These are phyloP conservation scores for Tadarida brasiliensis DNA, from an alignment of 2,797 vertebrate genomes.

Conservation along the genomic window DNA sequence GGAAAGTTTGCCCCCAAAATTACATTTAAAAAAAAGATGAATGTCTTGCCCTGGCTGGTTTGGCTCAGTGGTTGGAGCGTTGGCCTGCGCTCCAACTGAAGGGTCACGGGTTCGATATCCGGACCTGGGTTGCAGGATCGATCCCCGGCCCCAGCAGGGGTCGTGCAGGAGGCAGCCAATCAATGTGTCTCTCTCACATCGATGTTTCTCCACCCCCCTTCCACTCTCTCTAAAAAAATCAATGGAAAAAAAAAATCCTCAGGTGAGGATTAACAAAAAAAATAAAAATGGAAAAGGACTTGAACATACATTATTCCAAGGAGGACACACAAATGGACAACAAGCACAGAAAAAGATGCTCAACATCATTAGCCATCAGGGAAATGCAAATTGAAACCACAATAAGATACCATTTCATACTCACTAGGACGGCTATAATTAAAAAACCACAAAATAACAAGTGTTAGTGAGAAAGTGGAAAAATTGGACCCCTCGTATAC, in stretches of 20 bases:
- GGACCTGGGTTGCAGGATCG: no score
- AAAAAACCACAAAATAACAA: conserved; percentile 16
- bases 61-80: no score
- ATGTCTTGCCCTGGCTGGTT: background rate
- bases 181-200: no score
- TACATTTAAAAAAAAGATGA: conserved; percentile 20
- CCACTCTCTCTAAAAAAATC: no score
- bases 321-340: conserved; percentile 3
- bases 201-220: no score
- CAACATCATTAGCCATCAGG: conserved; percentile 31
- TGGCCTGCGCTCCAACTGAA: no score
- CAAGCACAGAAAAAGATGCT: conserved; percentile 23
- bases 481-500: background rate
- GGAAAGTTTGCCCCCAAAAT: background rate
- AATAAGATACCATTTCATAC: conserved; percentile 18
- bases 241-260: no score
- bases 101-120: no score
- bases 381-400: conserved; percentile 47
- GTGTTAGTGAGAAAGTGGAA: background rate
- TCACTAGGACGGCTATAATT: background rate
- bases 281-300: conserved; percentile 9
- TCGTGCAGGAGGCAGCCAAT: no score
- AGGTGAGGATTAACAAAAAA: no score
- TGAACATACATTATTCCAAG: background rate
- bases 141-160: no score